Percentiles rank a stretch among this genome's conserved stretches.
phyloP scores from a whole-genome alignment of 1,140 invertebrate genomes.

The Elysia chlorotica region DNA sequence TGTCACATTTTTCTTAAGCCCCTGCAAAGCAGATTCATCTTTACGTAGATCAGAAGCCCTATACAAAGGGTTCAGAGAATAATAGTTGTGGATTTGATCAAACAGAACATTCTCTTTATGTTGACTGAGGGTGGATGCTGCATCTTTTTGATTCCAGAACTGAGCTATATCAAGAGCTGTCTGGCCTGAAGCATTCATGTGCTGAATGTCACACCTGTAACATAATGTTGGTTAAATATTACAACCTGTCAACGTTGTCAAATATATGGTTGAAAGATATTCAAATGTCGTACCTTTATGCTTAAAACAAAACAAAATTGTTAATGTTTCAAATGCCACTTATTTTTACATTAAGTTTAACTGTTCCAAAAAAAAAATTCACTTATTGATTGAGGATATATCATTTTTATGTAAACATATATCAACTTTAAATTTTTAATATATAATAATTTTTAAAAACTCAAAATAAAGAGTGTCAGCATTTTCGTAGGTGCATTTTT shows the following conservation, averaged over 20 bases:
- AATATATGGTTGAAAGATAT: no score
- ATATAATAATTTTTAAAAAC: no score
- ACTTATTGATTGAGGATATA: no score
- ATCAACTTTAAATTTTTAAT: no score
- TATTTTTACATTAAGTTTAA: background rate
- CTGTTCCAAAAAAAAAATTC: no score
- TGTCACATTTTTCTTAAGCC: conserved; percentile 32
- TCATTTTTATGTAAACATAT: no score
- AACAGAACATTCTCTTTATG: conserved; percentile 32
- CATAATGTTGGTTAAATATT: no score
- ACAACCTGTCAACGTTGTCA: no score
- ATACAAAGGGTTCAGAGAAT: conserved; percentile 46
- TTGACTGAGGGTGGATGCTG: conserved; percentile 32
- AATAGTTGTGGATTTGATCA: conserved; percentile 47
- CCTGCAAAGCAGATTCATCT: conserved; percentile 45
- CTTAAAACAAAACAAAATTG: no score
- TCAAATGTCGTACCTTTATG: no score
- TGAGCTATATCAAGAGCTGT: conserved; percentile 55
- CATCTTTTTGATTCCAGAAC: conserved; percentile 53
- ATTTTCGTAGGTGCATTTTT: no score
- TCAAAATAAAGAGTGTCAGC: conserved; percentile 7
- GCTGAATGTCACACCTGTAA: conserved; percentile 46
- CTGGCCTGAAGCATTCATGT: conserved; percentile 53
- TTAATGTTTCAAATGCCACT: background rate
- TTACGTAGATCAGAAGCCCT: conserved; percentile 51